Base-by-base conservation (phyloP, 2,113 vertebrate genomes). In the Psephotus haematonotus region DNA sequence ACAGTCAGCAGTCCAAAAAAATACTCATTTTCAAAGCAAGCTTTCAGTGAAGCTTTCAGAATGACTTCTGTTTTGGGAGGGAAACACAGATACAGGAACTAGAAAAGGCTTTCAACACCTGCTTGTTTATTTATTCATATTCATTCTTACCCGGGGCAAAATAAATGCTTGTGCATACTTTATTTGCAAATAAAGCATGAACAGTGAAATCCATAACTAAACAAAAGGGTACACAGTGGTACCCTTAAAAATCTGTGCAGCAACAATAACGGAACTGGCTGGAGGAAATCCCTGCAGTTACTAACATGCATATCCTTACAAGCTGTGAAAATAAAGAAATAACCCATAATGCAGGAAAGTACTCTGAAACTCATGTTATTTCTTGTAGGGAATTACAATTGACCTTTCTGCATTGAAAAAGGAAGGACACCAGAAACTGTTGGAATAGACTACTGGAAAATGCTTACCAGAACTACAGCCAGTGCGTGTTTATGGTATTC, bases 21-120 rank as follows among this genome's bases (percentile, higher is more conserved):
- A 94, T 52, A 64, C 74, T 93, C 64, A 52, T 85, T 97, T 96
- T 94, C 93, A 95, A 97, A 97, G 92, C 92, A 96, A 95, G 70
- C 67, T 90, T 90, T 95, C 68, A 69, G 80, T 75, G 92, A 70
- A 47, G 69, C 75, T 93, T 95, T 96, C 86, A 85, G 83, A 94
- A 91, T 82, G 5, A 95, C 92, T 92, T 88, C 79, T 89, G 67
- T 89, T 96, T 91, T 53, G 49, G 71, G 39, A 82, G 43, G 67
- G 59, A 77, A 82, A 69, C 47, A 76, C n/a, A 78, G 62, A 82
- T 27, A n/a, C 44, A 50, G 62, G 31, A 65, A 47, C 77, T 82
- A 89, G 57, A 91, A 96, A 92, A 27, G 29, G 44, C 69, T 94
- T 93, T 92, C 70, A 77, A 44, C 20, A 63, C 44, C 71, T 63